Base-by-base conservation (phyloP, 2,113 vertebrate genomes). In the Peromyscus maniculatus region DNA sequence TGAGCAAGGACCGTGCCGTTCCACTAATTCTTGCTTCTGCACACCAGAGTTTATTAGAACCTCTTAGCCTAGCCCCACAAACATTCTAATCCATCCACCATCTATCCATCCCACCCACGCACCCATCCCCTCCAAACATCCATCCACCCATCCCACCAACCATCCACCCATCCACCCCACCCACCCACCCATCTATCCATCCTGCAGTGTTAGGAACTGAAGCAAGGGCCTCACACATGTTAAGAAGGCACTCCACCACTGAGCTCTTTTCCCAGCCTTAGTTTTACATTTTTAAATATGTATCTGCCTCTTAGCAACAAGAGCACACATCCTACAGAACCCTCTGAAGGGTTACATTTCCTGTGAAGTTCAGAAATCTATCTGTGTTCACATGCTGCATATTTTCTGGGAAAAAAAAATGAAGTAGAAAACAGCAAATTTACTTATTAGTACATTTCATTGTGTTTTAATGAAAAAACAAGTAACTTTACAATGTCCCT, bases 381-480 rank as follows among this genome's bases (percentile, higher is more conserved):
- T 64, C 43, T 22, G 6, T 66, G 64, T 90, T 95, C 59, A 62
- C 3, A 74, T 77, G 59, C 13, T 88, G 83, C 1, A 59, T 8
- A 79, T 94, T 87, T 97, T 88, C 43, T 46, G 33, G 31, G 28
- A 7, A 13, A 10, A 13, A 10, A 55, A 74, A 92, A 74, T 26
- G 5, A 89, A 93, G 22, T 69, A 57, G 43, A 21, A 64, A 93
- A 94, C 75, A 86, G 36, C 55, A 57, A 93, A 89, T 74, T 96
- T 94, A 93, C 33, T 96, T 96, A 52, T 84, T 94, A 95, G 71
- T 89, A 97, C 94, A 97, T 92, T 26, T 57, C 94, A 95, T 62
- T 75, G 88, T 97, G 59, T 82, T 91, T 91, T 97, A 79, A 88
- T 78, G 87, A 98, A 88, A 88, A 80, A 98, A 87, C 12, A 80